phyloP scores from a whole-genome alignment of 2,888 invertebrate genomes.

The Andrena chrysosceles region DNA sequence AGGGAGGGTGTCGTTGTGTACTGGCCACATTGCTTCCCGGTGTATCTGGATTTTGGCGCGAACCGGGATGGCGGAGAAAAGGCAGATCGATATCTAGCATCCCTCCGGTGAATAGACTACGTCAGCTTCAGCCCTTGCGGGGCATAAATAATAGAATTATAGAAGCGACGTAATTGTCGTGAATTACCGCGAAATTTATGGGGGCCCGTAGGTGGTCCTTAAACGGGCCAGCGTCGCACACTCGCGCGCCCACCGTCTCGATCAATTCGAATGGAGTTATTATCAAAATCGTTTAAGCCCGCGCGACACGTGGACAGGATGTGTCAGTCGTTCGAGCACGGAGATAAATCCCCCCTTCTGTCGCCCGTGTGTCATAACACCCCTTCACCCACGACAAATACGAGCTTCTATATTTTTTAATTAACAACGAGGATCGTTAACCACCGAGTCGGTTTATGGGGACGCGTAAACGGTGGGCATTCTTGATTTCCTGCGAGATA shows the following conservation, averaged over 20 bases:
- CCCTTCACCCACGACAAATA: not conserved
- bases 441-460: constrained; percentile 7
- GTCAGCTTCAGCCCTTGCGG: constrained; percentile 52
- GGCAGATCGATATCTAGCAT: constrained; percentile 70
- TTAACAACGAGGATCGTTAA: constrained; percentile 22
- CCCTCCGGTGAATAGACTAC: constrained; percentile 50
- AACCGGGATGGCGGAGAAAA: constrained; percentile 59
- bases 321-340: not conserved
- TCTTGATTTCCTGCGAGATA: constrained; percentile 59
- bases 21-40: not conserved
- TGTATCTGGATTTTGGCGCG: constrained; percentile 38
- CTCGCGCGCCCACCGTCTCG: constrained; percentile 18
- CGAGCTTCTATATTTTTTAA: constrained; percentile 42
- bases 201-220: constrained; percentile 68
- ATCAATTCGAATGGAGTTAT: constrained; percentile 61
- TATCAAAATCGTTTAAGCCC: constrained; percentile 35
- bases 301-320: constrained; percentile 20
- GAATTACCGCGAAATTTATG: constrained; percentile 77
- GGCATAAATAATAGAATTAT: constrained; percentile 74
- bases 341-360: constrained; percentile 34
- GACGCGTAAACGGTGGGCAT: constrained; percentile 20
- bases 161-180: constrained; percentile 75
- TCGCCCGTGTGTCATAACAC: constrained; percentile 34
- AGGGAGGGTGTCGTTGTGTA: not conserved
- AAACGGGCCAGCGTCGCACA: constrained; percentile 15